phyloP scores from a whole-genome alignment of 2,113 vertebrate genomes.

The Pica pica region DNA sequence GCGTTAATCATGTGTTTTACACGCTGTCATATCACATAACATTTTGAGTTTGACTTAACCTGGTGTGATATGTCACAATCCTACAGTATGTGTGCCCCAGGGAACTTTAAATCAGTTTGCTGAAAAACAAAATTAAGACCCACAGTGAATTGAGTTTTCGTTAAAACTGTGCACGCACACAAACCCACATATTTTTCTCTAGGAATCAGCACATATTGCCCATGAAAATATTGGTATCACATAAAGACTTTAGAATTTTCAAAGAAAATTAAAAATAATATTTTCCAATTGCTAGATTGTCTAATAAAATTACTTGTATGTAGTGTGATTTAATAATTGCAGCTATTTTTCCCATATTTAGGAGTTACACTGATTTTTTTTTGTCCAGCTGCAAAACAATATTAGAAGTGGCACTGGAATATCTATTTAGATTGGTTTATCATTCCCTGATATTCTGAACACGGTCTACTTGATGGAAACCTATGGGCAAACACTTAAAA shows the following conservation, averaged over 20 bases:
- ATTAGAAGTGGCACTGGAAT: background rate
- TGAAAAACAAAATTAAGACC: constrained; percentile 67
- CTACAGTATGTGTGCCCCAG: constrained; percentile 54
- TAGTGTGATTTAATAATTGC: background rate
- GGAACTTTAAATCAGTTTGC: constrained; percentile 68
- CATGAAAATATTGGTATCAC: background rate
- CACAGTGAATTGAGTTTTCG: constrained; percentile 14
- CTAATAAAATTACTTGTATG: background rate
- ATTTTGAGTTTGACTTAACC: constrained; percentile 69
- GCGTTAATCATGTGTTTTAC: constrained; percentile 66
- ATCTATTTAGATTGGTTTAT: background rate
- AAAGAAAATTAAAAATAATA: background rate
- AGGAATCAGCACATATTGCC: background rate
- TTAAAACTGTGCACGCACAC: background rate
- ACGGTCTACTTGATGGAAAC: background rate
- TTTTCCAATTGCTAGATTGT: background rate
- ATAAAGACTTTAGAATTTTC: background rate
- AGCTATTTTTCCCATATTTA: background rate
- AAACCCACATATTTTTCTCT: background rate
- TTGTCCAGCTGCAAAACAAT: background rate
- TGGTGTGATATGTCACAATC: constrained; percentile 71
- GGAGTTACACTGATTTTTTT: background rate
- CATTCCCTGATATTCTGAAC: background rate
- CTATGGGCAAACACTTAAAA: background rate
- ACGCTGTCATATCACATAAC: constrained; percentile 70